Evolutionary conservation across 2,113 vertebrate genomes (phyloP).

Genomic region (Dunckerocampus dactyliophorus): DNA sequence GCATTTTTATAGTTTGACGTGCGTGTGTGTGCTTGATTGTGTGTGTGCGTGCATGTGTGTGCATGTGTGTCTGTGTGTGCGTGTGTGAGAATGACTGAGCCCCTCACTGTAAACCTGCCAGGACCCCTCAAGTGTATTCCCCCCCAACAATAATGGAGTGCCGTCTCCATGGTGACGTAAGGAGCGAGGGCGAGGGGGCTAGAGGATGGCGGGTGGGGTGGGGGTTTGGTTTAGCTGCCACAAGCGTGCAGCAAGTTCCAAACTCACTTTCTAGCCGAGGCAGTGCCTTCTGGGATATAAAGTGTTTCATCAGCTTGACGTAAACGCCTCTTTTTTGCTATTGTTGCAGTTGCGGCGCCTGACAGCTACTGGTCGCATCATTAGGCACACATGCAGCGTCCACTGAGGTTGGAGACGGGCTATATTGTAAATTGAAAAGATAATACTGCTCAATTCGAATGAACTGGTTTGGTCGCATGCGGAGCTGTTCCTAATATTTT

Average conservation of each 20-base stretch:
- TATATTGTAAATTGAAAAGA: no score
- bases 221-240: no score
- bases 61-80: neutral
- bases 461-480: no score
- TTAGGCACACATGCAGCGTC: no score
- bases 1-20: neutral
- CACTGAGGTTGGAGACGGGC: no score
- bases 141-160: slow-evolving; percentile 57
- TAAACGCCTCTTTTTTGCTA: no score
- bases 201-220: slow-evolving; percentile 23
- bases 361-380: no score
- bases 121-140: slow-evolving; percentile 59
- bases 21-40: neutral
- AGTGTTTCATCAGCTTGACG: no score
- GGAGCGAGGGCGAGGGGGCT: neutral
- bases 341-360: no score
- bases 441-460: no score
- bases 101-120: slow-evolving; percentile 34
- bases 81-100: slow-evolving; percentile 26
- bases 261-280: neutral
- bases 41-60: neutral
- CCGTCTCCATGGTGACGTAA: slow-evolving; percentile 64
- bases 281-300: no score
- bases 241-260: neutral
- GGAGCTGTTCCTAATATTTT: no score